A percentile compares a stretch with the other conserved stretches of the same genome.
These are phyloP conservation scores for Ceratoteleas bidentatus DNA, from an alignment of 1,140 invertebrate genomes.

Conservation along the genomic window DNA sequence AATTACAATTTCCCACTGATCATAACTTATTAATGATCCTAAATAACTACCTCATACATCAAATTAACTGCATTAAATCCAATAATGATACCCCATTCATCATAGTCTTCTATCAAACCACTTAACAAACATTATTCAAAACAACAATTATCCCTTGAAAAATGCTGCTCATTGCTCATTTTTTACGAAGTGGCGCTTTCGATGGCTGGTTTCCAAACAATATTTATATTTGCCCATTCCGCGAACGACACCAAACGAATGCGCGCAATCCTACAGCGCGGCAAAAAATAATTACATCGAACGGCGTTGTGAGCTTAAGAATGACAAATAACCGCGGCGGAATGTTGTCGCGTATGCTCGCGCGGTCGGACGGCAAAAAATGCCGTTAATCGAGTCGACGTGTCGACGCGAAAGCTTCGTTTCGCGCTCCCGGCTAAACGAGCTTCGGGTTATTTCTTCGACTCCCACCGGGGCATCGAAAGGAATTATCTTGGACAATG, in stretches of 20 bases:
- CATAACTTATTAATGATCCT: too few relatives aligned
- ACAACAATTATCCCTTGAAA: too few relatives aligned
- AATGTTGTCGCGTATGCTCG: conserved; percentile 31
- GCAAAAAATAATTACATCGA: conserved; percentile 37
- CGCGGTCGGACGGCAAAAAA: conserved; percentile 16
- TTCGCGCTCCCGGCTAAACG: too few relatives aligned
- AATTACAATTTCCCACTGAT: too few relatives aligned
- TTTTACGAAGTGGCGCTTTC: not conserved
- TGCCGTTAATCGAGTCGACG: conserved; percentile 36
- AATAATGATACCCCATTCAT: too few relatives aligned
- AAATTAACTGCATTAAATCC: too few relatives aligned
- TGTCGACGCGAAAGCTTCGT: conserved; percentile 8
- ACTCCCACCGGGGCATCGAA: too few relatives aligned
- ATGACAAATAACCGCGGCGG: conserved; percentile 27
- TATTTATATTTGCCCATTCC: conserved; percentile 30
- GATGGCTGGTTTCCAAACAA: conserved; percentile 11
- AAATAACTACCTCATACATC: too few relatives aligned
- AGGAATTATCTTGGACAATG: too few relatives aligned
- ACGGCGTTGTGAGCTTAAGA: conserved; percentile 21
- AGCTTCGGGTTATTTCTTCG: too few relatives aligned
- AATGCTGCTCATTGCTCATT: not conserved
- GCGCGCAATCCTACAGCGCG: conserved; percentile 4
- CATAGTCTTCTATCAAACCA: too few relatives aligned
- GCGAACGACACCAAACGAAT: conserved; percentile 23
- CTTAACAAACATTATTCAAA: too few relatives aligned